Percentiles rank a stretch among this genome's conserved stretches.
These are phyloP conservation scores for Marcusenius ussheri DNA, from an alignment of 2,113 vertebrate species.

Conservation along the genomic window DNA sequence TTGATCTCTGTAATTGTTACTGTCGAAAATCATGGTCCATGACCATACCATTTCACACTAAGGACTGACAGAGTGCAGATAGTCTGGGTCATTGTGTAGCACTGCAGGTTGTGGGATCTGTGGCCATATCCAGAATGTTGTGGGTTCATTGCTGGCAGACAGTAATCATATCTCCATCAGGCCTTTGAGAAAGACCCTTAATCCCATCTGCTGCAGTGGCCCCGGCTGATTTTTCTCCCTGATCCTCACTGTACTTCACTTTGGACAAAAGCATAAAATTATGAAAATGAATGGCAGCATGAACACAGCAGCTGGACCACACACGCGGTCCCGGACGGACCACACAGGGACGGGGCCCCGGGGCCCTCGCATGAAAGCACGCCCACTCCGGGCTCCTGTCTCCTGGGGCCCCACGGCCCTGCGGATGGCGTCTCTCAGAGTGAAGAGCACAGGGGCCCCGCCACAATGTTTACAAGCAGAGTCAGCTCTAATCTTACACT, in stretches of 20 bases:
- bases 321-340: slow-evolving; percentile 77
- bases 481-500: not conserved
- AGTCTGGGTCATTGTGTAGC: not conserved
- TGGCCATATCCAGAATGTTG: not conserved
- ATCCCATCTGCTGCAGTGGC: not conserved
- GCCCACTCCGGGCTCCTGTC: slow-evolving; percentile 53
- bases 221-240: not conserved
- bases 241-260: not conserved
- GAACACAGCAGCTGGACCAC: slow-evolving; percentile 73
- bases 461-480: slow-evolving; percentile 28
- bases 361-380: slow-evolving; percentile 67
- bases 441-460: slow-evolving; percentile 45
- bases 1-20: not conserved
- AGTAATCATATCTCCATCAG: not conserved
- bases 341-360: slow-evolving; percentile 79
- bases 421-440: slow-evolving; percentile 39
- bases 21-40: slow-evolving; percentile 19
- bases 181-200: not conserved
- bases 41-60: not conserved
- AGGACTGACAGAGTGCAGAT: not conserved
- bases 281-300: not conserved
- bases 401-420: slow-evolving; percentile 46
- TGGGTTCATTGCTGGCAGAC: not conserved
- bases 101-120: not conserved
- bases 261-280: not conserved